Evolutionary conservation across 1,140 invertebrate species (phyloP), one percentile per base, ranked within the genome.

Genomic region (Asobara japonica): DNA sequence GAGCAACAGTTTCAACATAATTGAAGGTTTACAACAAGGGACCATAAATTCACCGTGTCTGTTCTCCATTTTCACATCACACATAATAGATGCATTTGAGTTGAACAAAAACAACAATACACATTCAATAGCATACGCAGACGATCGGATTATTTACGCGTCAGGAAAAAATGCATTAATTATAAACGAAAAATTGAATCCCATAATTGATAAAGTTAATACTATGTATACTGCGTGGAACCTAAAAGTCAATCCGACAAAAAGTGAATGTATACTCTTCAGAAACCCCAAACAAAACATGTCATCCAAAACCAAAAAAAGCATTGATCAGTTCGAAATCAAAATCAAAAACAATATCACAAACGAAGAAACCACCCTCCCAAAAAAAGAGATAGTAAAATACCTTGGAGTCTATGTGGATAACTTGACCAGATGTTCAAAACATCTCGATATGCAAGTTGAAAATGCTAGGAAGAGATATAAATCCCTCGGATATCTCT

Each of bases 231-330:
- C n/a, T 0, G 45, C 18, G 0, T 76, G 74, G 70, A 76, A 76
- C 7, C 13, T 74, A 2, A 33, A 69, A 1, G 48, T 74, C 7
- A 77, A 72, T 51, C 60, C 69, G 0, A 18, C 0, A 33, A 69
- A 76, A 61, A 62, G 69, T 48, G 56, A 77, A 69, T 62, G 66
- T 4, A 77, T 77, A 36, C n/a, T 74, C 0, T 74, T 75, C 31
- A 60, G 72, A 38, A 69, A 36, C 41, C 31, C 61, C 2, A 7
- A 11, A 48, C 36, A 45, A 13, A 30, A 38, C 3, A 5, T 65
- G 0, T 38, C 10, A 0, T 25, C 33, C 6, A 41, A 30, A 27
- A 30, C 31, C 16, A 51, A 61, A 45, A 48, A 62, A 10, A 25
- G 29, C 6, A 36, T 30, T 0, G 33, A 75, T n/a, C n/a, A n/a